These are phyloP conservation scores for Bombus pyrosoma DNA, from an alignment of 1,140 invertebrate species.

Conservation along the genomic window DNA sequence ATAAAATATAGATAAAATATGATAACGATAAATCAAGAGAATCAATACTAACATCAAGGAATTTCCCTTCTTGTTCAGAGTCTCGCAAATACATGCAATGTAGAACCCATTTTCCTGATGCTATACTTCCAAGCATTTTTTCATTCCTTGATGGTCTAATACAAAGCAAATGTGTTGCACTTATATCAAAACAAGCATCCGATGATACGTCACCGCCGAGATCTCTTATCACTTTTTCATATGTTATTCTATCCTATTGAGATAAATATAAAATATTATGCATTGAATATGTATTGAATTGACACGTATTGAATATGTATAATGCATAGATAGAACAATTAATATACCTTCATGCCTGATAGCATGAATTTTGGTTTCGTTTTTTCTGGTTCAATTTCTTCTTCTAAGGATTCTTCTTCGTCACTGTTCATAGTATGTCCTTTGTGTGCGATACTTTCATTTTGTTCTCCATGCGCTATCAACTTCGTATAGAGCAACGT, in stretches of 20 bases:
- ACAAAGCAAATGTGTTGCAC: constrained; percentile 91
- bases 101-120: constrained; percentile 93
- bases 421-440: not conserved
- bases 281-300: too few species aligned
- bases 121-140: constrained; percentile 92
- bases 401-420: not conserved
- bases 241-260: constrained; percentile 77
- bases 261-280: not conserved
- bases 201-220: constrained; percentile 88
- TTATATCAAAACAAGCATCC: constrained; percentile 85
- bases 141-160: constrained; percentile 90
- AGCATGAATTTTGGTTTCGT: constrained; percentile 77
- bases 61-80: constrained; percentile 85
- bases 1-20: not conserved
- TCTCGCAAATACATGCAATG: constrained; percentile 89
- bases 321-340: not conserved
- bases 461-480: constrained; percentile 8
- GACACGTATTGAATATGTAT: not conserved
- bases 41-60: constrained; percentile 85
- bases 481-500: not conserved
- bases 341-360: constrained; percentile 75
- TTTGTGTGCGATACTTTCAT: not conserved
- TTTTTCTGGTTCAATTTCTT: not conserved
- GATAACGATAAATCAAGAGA: too few species aligned
- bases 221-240: constrained; percentile 83